A percentile compares a stretch with the other conserved stretches of the same genome.
These are phyloP conservation scores for fruit fly (Drosophila melanogaster) DNA, from an alignment of 1,140 invertebrate genomes.

Conservation along the genomic window Release_6_plus_ISO1_MT NT_033777.3:17311001-17311500, in stretches of 20 bases:
- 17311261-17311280: conserved; percentile 30
- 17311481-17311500: conserved; percentile 1
- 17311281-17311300: conserved; percentile 3
- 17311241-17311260: conserved; percentile 58
- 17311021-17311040: conserved; percentile 1
- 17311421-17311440: conserved; percentile 36
- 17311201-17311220: conserved; percentile 74
- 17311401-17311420: conserved; percentile 67
- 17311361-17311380: conserved; percentile 28
- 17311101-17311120: conserved; percentile 15
- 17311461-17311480: too few relatives aligned
- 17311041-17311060: not conserved
- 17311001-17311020: not conserved
- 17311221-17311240: conserved; percentile 75
- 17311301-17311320: conserved; percentile 12
- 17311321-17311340: not conserved
- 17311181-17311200: conserved; percentile 62
- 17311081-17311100: conserved; percentile 7
- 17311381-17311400: conserved; percentile 40
- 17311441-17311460: too few relatives aligned
- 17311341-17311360: conserved; percentile 44
- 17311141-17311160: conserved; percentile 40
- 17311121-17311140: conserved; percentile 13
- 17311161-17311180: conserved; percentile 51
- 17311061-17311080: not conserved